Conservation (phyloP, 2,888 invertebrate species). For the Drosophila anomalata region DNA sequence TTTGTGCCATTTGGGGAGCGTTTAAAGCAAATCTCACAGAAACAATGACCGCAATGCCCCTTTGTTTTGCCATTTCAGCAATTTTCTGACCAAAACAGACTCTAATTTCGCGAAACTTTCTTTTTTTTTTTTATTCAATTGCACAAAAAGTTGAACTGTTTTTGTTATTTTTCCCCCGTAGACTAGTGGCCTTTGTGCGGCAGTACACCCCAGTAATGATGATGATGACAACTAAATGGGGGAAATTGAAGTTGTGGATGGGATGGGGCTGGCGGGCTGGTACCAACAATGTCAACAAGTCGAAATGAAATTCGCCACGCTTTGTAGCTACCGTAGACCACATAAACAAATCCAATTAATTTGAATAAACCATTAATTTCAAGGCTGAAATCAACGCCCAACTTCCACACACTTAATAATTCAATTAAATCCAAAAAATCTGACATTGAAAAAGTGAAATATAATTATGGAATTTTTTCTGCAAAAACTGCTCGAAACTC, state of each 20-base stretch:
- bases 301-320: conserved; percentile 32
- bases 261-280: not conserved
- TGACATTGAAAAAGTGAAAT: conserved; percentile 6
- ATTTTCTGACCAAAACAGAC: conserved; percentile 43
- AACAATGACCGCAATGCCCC: conserved; percentile 55
- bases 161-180: conserved; percentile 26
- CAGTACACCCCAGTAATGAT: conserved; percentile 30
- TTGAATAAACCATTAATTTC: conserved; percentile 57
- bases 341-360: conserved; percentile 40
- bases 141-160: conserved; percentile 32
- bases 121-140: conserved; percentile 60
- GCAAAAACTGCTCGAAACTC: not conserved
- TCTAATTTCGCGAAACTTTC: conserved; percentile 62
- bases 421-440: conserved; percentile 7
- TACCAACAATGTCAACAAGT: conserved; percentile 36
- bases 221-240: conserved; percentile 40
- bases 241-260: conserved; percentile 9
- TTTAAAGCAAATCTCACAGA: conserved; percentile 31
- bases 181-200: conserved; percentile 27
- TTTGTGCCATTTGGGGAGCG: conserved; percentile 14
- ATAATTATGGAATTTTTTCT: not conserved
- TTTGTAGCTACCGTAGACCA: conserved; percentile 35
- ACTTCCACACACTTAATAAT: conserved; percentile 12
- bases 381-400: conserved; percentile 58
- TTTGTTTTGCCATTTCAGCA: conserved; percentile 37